These are phyloP conservation scores for Philantomba maxwellii DNA, from an alignment of 2,113 vertebrate genomes.

Conservation along the genomic window DNA sequence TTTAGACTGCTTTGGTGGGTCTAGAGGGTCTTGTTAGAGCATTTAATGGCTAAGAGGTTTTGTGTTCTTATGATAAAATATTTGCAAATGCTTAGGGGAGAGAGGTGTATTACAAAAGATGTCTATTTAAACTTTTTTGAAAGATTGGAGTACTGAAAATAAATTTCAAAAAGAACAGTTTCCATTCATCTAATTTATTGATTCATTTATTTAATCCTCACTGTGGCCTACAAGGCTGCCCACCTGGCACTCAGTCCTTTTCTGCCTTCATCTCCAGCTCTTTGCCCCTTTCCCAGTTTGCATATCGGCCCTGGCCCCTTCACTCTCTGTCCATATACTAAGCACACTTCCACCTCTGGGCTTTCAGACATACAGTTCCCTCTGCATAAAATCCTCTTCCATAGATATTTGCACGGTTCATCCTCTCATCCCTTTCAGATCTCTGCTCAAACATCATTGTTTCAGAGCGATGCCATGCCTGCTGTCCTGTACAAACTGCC, in stretches of 20 bases:
- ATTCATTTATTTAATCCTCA: background rate
- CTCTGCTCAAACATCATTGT: background rate
- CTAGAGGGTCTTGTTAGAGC: background rate
- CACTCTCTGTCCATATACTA: background rate
- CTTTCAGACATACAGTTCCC: background rate
- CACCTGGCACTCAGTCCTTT: background rate
- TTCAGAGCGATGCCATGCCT: background rate
- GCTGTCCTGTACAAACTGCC: background rate
- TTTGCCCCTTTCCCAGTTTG: background rate
- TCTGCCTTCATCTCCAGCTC: background rate
- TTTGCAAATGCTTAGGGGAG: background rate
- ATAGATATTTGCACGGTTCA: background rate
- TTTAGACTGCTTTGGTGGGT: background rate
- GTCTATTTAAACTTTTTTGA: background rate
- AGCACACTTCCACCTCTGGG: background rate
- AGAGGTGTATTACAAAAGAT: background rate
- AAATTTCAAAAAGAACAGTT: background rate
- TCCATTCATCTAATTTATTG: background rate
- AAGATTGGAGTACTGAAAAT: background rate
- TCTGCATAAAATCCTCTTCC: background rate
- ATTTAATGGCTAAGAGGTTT: background rate
- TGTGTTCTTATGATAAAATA: background rate
- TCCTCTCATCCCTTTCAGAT: background rate
- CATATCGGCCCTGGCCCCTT: background rate
- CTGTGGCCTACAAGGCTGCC: accelerated